Conservation (phyloP, 1,140 invertebrate genomes). For the Pogonognathellus flavescens region DNA sequence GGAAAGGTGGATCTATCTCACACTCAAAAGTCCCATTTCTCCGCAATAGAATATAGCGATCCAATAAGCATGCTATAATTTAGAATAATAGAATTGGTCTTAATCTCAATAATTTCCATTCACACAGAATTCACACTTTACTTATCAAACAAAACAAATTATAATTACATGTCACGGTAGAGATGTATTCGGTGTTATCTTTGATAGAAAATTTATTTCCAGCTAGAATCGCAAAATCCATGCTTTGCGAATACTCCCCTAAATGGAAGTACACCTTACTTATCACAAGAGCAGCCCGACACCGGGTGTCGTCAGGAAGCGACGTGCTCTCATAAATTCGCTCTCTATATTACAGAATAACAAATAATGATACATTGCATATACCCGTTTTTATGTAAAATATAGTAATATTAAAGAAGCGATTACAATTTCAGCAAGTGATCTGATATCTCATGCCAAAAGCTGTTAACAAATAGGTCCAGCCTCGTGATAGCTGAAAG, state of each 20-base stretch:
- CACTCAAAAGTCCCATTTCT: background rate
- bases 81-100: background rate
- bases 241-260: background rate
- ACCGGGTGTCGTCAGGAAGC: background rate
- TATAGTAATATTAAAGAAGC: background rate
- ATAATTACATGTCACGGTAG: background rate
- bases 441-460: constrained; percentile 32
- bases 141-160: too few species aligned
- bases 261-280: background rate
- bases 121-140: too few species aligned
- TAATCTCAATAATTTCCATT: background rate
- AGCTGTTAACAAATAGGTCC: background rate
- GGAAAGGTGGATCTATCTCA: background rate
- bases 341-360: background rate
- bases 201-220: background rate
- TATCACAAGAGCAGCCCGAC: background rate
- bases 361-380: too few species aligned
- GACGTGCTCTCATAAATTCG: background rate
- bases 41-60: background rate
- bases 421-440: background rate
- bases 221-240: background rate
- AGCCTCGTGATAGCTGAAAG: background rate
- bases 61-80: background rate
- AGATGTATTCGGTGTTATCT: background rate
- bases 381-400: too few species aligned